Base-by-base conservation (phyloP, 2,888 invertebrate genomes). In the Andrena minutula region DNA sequence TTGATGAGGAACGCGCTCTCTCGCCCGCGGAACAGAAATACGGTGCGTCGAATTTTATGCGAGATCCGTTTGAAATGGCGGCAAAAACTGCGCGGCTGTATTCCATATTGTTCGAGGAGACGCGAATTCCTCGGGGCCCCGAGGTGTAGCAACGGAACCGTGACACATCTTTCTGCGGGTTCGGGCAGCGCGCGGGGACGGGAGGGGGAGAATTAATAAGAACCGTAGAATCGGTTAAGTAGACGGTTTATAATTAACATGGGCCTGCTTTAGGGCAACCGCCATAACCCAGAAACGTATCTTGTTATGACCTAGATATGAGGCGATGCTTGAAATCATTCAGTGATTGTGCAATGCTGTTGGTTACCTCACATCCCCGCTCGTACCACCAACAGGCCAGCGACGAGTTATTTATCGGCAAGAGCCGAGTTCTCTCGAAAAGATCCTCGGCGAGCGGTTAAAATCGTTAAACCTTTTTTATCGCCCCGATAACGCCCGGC, bases 291-390 rank as follows among this genome's bases (percentile, higher is more conserved):
- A 94, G 94, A 94, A 94, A 94, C 93, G 93, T 93, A 93, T 93
- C 93, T 93, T 92, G 93, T 92, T 94, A 92, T 94, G 94, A 94
- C 94, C 94, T 90, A 94, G 94, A 94, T 94, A 93, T 94, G 94
- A 94, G 93, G 93, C 94, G 94, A 94, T 93, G 94, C 94, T 94
- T 94, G 94, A 94, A 94, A 94, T 94, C 94, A 94, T 94, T 94
- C 92, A 94, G 92, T 91, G 93, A 93, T 94, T 94, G 94, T 93
- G 94, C 93, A 94, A 94, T 91, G 90, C 91, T 86, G 89, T 84
- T 90, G 91, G 93, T 93, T 93, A 93, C 93, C 93, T 93, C 93
- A 93, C 91, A 90, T 92, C 91, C 92, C 89, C 89, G 88, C 89
- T 89, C 89, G 69, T 83, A 77, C 87, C 83, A 83, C 87, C 84